Evolutionary conservation across 2,797 vertebrate species (phyloP), one percentile per base, ranked within the genome.

Genomic region (Gymnoscopelus microlampas): DNA sequence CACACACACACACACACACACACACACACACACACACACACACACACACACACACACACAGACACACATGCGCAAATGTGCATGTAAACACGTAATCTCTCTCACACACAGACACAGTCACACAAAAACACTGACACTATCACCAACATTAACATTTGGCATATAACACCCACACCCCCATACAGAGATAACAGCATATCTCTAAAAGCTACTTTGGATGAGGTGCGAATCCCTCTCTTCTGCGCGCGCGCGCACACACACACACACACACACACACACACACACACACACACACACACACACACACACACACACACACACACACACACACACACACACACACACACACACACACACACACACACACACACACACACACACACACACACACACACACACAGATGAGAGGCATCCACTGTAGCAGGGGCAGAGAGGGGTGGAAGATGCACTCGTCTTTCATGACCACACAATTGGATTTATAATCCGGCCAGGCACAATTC

Each of bases 401-500:
- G 26, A 29, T 29, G 26, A 35, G 63, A 54, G 32, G 59, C 60
- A 72, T 73, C 73, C 55, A 55, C 62, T 57, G 70, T 8, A 66
- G 60, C 5, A 11, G 56, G 19, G 81, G 76, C 57, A 53, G 67
- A 55, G 58, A 47, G 53, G 72, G 76, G 53, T 51, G 64, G 66
- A 73, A 68, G 58, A 53, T 44, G 64, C 24, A 60, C 39, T 72
- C 3, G 29, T 76, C 78, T 67, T 29, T 10, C 24, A 49, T 26
- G 13, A 50, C 12, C 6, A 66, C 79, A 72, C 66, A 74, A 13
- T 6, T 29, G 13, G 53, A 87, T 89, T 88, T 72, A 86, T 79
- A 90, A 89, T 91, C 85, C 57, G 80, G 84, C 89, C 91, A 86
- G 83, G 85, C 68, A 78, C 60, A 69, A 85, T 81, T 87, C 78